Percentiles rank a stretch among this genome's conserved stretches.
Conservation (phyloP, 2,113 vertebrate species). For the Empidonax traillii region DNA sequence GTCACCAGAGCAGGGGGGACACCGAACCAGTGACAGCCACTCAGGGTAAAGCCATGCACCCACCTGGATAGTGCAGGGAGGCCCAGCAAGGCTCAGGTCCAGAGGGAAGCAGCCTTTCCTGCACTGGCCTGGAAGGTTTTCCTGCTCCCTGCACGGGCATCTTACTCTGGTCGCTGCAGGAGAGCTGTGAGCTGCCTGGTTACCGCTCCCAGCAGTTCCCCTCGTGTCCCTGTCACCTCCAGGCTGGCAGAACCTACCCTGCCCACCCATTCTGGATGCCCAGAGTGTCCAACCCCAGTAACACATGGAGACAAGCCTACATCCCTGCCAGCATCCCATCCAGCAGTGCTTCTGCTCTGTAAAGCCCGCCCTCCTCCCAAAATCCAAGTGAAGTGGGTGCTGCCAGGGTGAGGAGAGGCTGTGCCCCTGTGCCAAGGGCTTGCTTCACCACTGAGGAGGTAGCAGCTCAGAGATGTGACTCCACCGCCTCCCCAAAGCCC, state of each 20-base stretch:
- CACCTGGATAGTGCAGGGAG: accelerated
- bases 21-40: background rate
- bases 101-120: background rate
- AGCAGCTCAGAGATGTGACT: background rate
- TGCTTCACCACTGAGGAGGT: background rate
- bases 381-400: background rate
- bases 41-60: background rate
- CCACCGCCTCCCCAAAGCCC: background rate
- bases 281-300: background rate
- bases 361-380: background rate
- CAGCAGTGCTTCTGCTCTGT: background rate
- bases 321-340: background rate
- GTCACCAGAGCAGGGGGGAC: background rate
- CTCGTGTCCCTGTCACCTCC: background rate
- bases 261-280: background rate
- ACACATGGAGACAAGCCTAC: accelerated
- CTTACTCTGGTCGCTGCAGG: background rate
- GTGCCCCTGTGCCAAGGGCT: background rate
- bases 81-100: background rate
- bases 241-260: background rate
- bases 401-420: background rate
- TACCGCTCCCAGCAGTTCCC: background rate
- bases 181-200: background rate
- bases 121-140: background rate
- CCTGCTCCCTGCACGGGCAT: background rate